These are phyloP conservation scores for Colinus virginianus DNA, from an alignment of 2,113 vertebrate genomes.

Conservation along the genomic window DNA sequence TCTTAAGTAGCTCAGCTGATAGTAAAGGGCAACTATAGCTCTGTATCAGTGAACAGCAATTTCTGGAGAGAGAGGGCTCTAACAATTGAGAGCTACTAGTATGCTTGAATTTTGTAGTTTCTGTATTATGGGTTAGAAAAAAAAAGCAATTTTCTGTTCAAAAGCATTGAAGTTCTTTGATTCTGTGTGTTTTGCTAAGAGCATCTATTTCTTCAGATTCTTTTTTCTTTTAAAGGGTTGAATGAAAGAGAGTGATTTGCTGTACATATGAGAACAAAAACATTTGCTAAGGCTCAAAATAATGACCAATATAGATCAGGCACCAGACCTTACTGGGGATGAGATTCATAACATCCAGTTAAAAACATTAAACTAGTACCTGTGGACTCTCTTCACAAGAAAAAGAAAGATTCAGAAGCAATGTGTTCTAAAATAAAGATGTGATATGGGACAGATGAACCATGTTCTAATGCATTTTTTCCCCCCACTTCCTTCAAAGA, in stretches of 20 bases:
- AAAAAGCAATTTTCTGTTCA: slow-evolving; percentile 1
- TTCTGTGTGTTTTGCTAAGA: neutral
- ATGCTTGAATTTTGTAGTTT: neutral
- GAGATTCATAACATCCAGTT: neutral
- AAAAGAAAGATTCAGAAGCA: neutral
- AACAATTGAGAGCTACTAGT: neutral
- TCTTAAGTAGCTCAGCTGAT: neutral
- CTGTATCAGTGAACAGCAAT: neutral
- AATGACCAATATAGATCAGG: neutral
- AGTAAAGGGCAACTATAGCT: neutral
- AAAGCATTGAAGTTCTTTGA: neutral
- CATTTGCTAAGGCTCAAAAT: neutral
- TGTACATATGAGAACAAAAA: neutral
- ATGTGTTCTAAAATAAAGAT: neutral
- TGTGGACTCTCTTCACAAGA: neutral
- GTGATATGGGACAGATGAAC: neutral
- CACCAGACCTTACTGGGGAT: neutral
- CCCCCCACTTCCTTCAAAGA: neutral
- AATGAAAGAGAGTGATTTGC: neutral
- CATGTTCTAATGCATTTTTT: neutral
- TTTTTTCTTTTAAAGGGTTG: neutral
- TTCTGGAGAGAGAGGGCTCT: neutral
- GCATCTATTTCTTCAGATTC: neutral
- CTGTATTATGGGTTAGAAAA: neutral
- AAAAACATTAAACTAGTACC: neutral